Evolutionary conservation across 2,113 vertebrate genomes (phyloP), one percentile per base, ranked within the genome.

Genomic region (Thunnus maccoyii): DNA sequence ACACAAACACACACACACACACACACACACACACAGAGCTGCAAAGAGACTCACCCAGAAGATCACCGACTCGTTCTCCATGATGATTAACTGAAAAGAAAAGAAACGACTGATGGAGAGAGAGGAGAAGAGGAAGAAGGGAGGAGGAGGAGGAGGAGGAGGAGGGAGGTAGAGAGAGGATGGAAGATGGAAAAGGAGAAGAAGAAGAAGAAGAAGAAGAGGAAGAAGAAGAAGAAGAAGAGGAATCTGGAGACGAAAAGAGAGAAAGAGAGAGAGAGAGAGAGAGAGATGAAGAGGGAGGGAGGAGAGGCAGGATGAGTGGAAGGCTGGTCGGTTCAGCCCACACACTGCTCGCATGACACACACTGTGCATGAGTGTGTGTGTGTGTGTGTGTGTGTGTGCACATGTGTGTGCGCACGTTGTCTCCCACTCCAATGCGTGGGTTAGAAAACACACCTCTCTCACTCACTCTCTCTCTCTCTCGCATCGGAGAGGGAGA

Each of bases 381-480:
- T 73, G 81, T 78, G 82, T 85, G 77, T 62, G 82, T 67, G 80
- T 68, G 72, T 71, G 78, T 22, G 88, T 36, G 70, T 5, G 77
- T 78, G 85, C 57, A 48, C 51, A 46, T 67, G 84, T 48, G 79
- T 30, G 80, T 75, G 89, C 27, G 83, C 84, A 83, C 80, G 85
- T 63, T 76, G 69, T 92, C 92, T 92, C 92, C 92, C 92, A 92
- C 92, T 93, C 91, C 68, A 91, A 80, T 91, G 91, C 92, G 92
- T 93, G 91, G 92, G 92, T 89, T 90, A 92, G 85, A 93, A 89
- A 90, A 92, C 91, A 91, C 92, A 91, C 89, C 91, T 91, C 90
- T 91, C 86, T 72, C 80, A 72, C 57, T 32, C 74, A 58, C 66
- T 46, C 52, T 86, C 64, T 20, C 82, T 57, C 55, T 41, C 52